phyloP scores from a whole-genome alignment of 2,797 vertebrate genomes.

The Cuniculus paca region DNA sequence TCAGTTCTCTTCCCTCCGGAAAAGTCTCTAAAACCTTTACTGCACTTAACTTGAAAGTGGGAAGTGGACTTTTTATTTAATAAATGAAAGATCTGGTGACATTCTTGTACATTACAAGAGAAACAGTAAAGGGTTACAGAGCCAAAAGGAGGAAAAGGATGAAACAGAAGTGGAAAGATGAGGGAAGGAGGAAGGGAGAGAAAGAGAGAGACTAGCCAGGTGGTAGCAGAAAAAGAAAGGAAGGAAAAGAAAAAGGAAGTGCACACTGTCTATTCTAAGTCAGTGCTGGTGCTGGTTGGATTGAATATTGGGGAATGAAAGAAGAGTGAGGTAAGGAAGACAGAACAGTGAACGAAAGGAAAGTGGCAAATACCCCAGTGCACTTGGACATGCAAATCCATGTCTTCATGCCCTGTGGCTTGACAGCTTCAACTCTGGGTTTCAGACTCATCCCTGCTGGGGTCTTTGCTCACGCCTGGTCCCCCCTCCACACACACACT shows the following conservation, averaged over 20 bases:
- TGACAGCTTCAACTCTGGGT: neutral
- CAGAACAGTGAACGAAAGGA: neutral
- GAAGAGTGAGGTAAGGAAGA: neutral
- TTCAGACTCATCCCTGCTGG: too few relatives aligned
- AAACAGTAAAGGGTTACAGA: neutral
- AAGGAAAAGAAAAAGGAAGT: neutral
- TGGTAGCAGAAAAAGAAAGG: neutral
- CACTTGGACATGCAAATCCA: neutral
- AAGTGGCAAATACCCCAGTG: neutral
- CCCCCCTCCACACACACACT: fast-evolving
- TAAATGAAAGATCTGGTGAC: neutral
- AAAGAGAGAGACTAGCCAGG: neutral
- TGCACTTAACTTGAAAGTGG: neutral
- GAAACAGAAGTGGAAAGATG: too few relatives aligned
- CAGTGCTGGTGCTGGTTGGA: too few relatives aligned
- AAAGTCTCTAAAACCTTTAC: neutral
- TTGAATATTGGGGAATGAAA: neutral
- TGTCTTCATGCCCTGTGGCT: neutral
- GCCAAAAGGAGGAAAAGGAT: neutral
- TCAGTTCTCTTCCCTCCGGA: neutral
- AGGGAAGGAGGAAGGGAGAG: neutral
- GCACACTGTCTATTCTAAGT: neutral
- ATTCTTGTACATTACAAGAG: neutral
- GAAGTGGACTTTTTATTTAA: neutral
- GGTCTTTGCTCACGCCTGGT: neutral